These are phyloP conservation scores for Hemicentrotus pulcherrimus DNA, from an alignment of 35 echinoderm and acorn worm genomes.

Conservation along the genomic window DNA sequence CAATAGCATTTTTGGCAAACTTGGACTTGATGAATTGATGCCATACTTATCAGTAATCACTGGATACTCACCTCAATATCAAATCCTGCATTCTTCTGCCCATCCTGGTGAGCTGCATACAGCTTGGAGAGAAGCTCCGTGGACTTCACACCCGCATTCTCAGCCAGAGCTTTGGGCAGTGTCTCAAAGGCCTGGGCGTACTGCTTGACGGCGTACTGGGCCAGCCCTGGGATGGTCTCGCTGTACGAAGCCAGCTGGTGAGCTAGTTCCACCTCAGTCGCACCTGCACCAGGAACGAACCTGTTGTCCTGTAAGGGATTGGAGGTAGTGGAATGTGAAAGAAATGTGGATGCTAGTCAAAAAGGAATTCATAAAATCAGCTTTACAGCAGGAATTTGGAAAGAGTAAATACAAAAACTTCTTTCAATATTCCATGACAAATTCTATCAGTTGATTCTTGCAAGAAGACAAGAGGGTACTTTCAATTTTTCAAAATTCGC, in stretches of 20 bases:
- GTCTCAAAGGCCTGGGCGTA: conserved; percentile 93
- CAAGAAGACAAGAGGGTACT: too few species aligned
- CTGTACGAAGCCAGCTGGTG: conserved; percentile 79
- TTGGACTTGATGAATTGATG: too few species aligned
- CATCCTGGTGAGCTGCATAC: conserved; percentile 95
- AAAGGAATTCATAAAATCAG: too few species aligned
- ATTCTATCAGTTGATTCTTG: too few species aligned
- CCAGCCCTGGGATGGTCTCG: conserved; percentile 91
- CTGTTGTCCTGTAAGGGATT: conserved; percentile 64
- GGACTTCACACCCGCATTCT: conserved; percentile 92
- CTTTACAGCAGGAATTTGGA: too few species aligned
- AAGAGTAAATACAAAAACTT: too few species aligned
- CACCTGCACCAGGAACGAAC: conserved; percentile 88
- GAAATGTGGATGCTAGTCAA: too few species aligned
- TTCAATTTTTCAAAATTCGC: too few species aligned
- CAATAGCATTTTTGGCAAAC: too few species aligned
- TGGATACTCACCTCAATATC: conserved; percentile 82
- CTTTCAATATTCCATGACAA: too few species aligned
- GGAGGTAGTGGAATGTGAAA: neutral
- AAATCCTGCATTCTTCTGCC: conserved; percentile 86
- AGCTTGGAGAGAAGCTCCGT: conserved; percentile 92
- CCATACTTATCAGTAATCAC: neutral
- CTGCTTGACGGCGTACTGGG: conserved; percentile 96
- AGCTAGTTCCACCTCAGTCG: conserved; percentile 90
- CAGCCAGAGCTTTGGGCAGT: conserved; percentile 81